Conservation (phyloP, 2,888 invertebrate species). For the Acrocyrtus sp. region DNA sequence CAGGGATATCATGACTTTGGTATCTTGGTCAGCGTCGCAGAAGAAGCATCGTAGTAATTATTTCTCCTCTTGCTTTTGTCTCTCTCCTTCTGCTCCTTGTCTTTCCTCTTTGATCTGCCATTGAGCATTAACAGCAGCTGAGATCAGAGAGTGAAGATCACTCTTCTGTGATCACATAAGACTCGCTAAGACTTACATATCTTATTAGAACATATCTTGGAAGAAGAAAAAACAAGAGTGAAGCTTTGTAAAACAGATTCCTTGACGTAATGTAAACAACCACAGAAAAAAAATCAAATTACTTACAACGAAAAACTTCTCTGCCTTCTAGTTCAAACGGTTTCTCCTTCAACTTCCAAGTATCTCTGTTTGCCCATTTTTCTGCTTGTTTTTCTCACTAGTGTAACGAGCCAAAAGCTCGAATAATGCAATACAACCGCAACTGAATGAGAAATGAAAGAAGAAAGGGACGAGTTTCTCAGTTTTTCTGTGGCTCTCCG, state of each 20-base stretch:
- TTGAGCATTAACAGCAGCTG: neutral
- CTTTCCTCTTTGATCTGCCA: neutral
- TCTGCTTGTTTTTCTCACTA: neutral
- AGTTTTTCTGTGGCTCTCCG: neutral
- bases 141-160: too few relatives aligned
- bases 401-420: neutral
- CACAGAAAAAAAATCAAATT: conserved; percentile 45
- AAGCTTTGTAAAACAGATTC: conserved; percentile 19
- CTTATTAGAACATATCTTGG: too few relatives aligned
- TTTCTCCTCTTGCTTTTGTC: too few relatives aligned
- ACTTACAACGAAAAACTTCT: too few relatives aligned
- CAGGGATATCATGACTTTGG: too few relatives aligned
- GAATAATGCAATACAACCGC: conserved; percentile 21
- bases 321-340: too few relatives aligned
- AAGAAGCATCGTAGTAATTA: too few relatives aligned
- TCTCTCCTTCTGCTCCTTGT: conserved; percentile 1
- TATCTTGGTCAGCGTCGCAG: too few relatives aligned
- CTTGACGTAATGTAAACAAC: conserved; percentile 35
- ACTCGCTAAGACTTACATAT: too few relatives aligned
- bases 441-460: conserved; percentile 40
- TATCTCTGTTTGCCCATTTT: neutral
- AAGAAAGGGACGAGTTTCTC: neutral
- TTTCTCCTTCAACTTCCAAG: too few relatives aligned
- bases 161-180: too few relatives aligned
- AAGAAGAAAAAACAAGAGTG: neutral